Conservation (phyloP, 2,113 vertebrate species). For the Tympanuchus pallidicinctus region DNA sequence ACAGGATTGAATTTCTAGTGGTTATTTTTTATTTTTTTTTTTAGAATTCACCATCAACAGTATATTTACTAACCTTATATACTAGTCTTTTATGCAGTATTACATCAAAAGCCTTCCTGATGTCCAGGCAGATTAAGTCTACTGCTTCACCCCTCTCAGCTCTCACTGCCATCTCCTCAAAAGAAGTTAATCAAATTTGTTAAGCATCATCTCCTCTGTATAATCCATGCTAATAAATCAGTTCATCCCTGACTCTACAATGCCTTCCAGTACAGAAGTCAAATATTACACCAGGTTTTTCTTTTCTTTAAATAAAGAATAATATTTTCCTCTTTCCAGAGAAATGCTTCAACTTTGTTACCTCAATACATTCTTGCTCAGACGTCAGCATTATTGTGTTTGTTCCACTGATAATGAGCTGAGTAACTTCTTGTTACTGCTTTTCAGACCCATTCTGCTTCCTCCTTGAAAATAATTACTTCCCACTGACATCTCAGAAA, state of each 20-base stretch:
- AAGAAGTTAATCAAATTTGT: constrained; percentile 78
- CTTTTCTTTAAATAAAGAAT: constrained; percentile 19
- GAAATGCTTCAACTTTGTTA: constrained; percentile 34
- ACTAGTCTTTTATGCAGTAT: constrained; percentile 77
- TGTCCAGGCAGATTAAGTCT: constrained; percentile 77
- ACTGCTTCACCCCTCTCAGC: constrained; percentile 76
- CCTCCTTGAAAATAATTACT: not conserved
- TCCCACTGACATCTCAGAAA: constrained; percentile 10
- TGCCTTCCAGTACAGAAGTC: constrained; percentile 61
- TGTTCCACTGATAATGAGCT: constrained; percentile 28
- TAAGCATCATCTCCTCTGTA: constrained; percentile 73
- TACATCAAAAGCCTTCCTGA: constrained; percentile 77
- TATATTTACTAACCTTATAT: constrained; percentile 75
- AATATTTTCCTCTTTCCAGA: constrained; percentile 40
- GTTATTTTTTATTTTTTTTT: constrained; percentile 21
- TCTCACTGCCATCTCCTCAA: constrained; percentile 76
- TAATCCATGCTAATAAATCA: constrained; percentile 71
- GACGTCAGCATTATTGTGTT: constrained; percentile 46
- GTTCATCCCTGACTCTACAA: constrained; percentile 69
- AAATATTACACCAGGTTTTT: constrained; percentile 45
- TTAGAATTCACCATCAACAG: constrained; percentile 73
- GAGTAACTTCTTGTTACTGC: constrained; percentile 34
- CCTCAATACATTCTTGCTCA: constrained; percentile 30
- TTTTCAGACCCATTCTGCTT: constrained; percentile 36
- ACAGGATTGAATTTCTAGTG: constrained; percentile 52